phyloP scores from a whole-genome alignment of 2,113 vertebrate species.

The Larimichthys polyactis region DNA sequence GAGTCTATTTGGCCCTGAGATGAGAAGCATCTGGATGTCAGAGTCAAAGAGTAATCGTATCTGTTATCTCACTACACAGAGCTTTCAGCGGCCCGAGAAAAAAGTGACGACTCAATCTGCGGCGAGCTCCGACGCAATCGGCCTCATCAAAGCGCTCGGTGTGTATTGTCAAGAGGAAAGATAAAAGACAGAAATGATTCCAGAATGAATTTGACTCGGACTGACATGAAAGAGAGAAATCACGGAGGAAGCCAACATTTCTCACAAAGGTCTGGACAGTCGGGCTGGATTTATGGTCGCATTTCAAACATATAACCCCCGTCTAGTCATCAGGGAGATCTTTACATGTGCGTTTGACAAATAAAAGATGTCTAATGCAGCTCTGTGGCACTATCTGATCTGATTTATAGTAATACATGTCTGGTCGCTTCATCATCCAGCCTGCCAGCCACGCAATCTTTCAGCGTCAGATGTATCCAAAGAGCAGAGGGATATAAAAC shows the following conservation, averaged over 20 bases:
- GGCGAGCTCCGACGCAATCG: neutral
- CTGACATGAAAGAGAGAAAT: conserved; percentile 56
- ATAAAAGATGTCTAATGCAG: conserved; percentile 59
- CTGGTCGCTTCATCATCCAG: conserved; percentile 49
- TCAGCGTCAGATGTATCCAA: conserved; percentile 43
- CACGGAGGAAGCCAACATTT: conserved; percentile 41
- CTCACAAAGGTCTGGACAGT: conserved; percentile 38
- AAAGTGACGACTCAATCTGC: conserved; percentile 51
- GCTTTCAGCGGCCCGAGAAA: conserved; percentile 21
- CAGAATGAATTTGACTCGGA: conserved; percentile 15
- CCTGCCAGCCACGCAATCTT: conserved; percentile 34
- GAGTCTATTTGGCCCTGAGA: conserved; percentile 34
- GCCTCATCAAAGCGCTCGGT: conserved; percentile 14
- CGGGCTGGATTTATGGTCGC: conserved; percentile 51
- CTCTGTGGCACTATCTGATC: conserved; percentile 25
- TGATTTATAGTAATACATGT: conserved; percentile 65
- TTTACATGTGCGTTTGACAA: conserved; percentile 60
- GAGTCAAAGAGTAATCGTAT: conserved; percentile 40
- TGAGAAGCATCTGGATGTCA: conserved; percentile 41
- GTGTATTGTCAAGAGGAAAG: conserved; percentile 39
- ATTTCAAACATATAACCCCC: conserved; percentile 56
- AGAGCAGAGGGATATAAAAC: conserved; percentile 57
- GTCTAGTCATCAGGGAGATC: conserved; percentile 8
- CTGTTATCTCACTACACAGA: conserved; percentile 7
- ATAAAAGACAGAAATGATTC: conserved; percentile 54